These are phyloP conservation scores for Melanerpes aurifrons DNA, from an alignment of 2,113 vertebrate genomes.

Conservation along the genomic window DNA sequence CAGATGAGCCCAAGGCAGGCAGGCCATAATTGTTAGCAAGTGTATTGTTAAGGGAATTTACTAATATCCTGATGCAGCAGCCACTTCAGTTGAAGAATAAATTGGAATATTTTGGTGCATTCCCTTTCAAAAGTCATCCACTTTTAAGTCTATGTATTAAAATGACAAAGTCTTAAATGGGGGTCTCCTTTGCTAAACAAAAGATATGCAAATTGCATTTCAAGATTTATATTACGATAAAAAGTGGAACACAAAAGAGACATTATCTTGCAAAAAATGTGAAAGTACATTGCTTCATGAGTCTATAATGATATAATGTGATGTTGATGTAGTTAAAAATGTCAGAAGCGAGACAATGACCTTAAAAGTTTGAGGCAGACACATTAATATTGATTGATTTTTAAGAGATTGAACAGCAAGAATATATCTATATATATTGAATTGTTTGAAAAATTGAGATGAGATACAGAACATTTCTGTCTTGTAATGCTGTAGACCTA, in stretches of 20 bases:
- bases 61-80: slow-evolving; percentile 72
- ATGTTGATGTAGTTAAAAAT: slow-evolving; percentile 81
- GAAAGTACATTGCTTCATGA: slow-evolving; percentile 77
- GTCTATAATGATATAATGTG: slow-evolving; percentile 82
- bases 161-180: slow-evolving; percentile 78
- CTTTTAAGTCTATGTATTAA: slow-evolving; percentile 77
- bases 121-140: slow-evolving; percentile 61
- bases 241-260: slow-evolving; percentile 80
- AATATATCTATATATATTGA: slow-evolving; percentile 61
- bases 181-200: slow-evolving; percentile 80
- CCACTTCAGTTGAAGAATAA: slow-evolving; percentile 73
- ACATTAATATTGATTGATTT: slow-evolving; percentile 80
- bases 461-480: slow-evolving; percentile 58
- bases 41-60: slow-evolving; percentile 74
- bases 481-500: slow-evolving; percentile 57
- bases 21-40: slow-evolving; percentile 61
- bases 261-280: slow-evolving; percentile 81
- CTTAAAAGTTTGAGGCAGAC: slow-evolving; percentile 82
- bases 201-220: slow-evolving; percentile 83
- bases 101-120: slow-evolving; percentile 82
- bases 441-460: slow-evolving; percentile 74
- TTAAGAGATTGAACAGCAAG: slow-evolving; percentile 70
- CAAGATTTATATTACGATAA: slow-evolving; percentile 85
- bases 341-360: slow-evolving; percentile 83
- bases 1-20: slow-evolving; percentile 19